A percentile compares a stretch with the other conserved stretches of the same genome.
Conservation (phyloP, 92 coral and sea anemone genomes). For the Siderastrea radians region DNA sequence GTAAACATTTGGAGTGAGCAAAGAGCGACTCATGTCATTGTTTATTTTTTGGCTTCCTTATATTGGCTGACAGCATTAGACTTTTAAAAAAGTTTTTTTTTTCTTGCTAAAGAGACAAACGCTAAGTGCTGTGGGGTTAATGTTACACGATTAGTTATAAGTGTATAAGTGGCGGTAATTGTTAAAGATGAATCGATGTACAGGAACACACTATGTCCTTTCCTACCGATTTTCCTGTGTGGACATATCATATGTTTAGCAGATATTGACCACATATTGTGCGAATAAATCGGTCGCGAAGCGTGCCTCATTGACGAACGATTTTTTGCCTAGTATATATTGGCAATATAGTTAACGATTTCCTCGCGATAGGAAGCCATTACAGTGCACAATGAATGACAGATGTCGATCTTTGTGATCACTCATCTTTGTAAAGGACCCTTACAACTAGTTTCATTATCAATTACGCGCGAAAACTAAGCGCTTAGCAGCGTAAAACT, state of each 20-base stretch:
- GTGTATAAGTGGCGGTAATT: not conserved
- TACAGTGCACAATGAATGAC: conserved; percentile 52
- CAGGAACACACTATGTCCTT: not conserved
- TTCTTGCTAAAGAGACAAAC: not conserved
- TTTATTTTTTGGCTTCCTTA: conserved; percentile 25
- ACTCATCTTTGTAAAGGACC: conserved; percentile 25
- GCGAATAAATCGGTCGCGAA: conserved; percentile 27
- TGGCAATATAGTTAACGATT: conserved; percentile 10
- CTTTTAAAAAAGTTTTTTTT: not conserved
- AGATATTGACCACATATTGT: conserved; percentile 21
- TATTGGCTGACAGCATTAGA: conserved; percentile 16
- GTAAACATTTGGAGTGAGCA: conserved; percentile 15
- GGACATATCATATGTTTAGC: conserved; percentile 33
- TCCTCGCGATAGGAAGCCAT: conserved; percentile 35
- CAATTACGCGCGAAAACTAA: conserved; percentile 33
- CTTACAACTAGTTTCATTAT: conserved; percentile 14
- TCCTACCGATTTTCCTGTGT: conserved; percentile 2
- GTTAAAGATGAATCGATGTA: not conserved
- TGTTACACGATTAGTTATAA: not conserved
- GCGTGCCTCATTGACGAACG: conserved; percentile 25
- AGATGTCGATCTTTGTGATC: conserved; percentile 45
- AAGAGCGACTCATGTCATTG: conserved; percentile 33
- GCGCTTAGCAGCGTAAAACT: conserved; percentile 42
- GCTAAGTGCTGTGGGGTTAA: not conserved
- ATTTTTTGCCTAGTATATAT: not conserved